Evolutionary conservation across 2,888 invertebrate genomes (phyloP).

Genomic region (Aleiodes leptofemur): DNA sequence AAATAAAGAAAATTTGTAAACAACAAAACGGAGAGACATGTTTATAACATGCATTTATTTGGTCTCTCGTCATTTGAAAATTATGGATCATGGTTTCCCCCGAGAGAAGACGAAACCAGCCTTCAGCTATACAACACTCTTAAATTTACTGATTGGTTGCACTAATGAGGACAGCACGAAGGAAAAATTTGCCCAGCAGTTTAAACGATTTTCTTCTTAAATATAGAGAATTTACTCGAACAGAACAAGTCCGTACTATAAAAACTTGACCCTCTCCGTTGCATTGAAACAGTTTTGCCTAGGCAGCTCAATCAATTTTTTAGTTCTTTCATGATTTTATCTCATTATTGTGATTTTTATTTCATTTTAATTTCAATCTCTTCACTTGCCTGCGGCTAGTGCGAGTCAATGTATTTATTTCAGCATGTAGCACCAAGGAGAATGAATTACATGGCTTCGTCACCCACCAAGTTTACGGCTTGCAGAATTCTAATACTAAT

Average conservation of each 20-base stretch:
- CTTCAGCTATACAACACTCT: not conserved
- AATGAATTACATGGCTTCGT: slow-evolving; percentile 11
- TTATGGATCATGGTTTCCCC: not conserved
- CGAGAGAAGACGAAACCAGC: not conserved
- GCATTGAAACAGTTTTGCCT: not conserved
- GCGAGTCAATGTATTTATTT: slow-evolving; percentile 25
- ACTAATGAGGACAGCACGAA: slow-evolving; percentile 27
- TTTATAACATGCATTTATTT: not conserved
- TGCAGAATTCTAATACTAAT: slow-evolving; percentile 8
- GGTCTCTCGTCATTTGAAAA: not conserved
- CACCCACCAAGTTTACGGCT: slow-evolving; percentile 13
- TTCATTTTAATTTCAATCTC: not conserved
- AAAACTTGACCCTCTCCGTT: slow-evolving; percentile 20
- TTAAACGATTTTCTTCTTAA: slow-evolving; percentile 28
- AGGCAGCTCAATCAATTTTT: slow-evolving; percentile 30
- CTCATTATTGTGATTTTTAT: slow-evolving; percentile 8
- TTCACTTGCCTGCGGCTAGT: not conserved
- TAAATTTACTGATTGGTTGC: slow-evolving; percentile 8
- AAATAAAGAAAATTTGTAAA: not conserved
- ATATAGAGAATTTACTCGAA: not conserved
- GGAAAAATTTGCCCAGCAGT: slow-evolving; percentile 30
- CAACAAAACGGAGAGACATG: not conserved
- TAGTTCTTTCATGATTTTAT: not conserved
- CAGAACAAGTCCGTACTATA: not conserved
- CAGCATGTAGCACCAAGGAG: slow-evolving; percentile 9